Evolutionary conservation across 1,140 invertebrate species (phyloP).

Genomic region (Drosophila sucinea): DNA sequence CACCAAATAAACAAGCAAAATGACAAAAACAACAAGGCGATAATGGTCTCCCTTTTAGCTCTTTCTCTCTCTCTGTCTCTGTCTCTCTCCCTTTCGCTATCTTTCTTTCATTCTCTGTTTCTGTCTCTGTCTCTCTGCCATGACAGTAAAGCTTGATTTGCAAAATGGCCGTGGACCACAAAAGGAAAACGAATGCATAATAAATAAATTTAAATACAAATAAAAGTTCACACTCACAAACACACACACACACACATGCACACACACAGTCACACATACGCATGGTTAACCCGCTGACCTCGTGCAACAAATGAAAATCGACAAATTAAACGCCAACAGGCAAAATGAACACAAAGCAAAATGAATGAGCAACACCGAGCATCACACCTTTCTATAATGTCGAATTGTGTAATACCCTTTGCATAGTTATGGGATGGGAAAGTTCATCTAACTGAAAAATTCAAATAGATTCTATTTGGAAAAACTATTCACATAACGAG

Average conservation of each 20-base stretch:
- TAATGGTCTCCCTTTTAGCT: not conserved
- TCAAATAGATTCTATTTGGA: no score
- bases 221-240: slow-evolving; percentile 28
- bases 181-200: slow-evolving; percentile 44
- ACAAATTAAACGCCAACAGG: slow-evolving; percentile 26
- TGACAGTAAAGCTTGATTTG: slow-evolving; percentile 52
- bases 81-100: not conserved
- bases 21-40: slow-evolving; percentile 16
- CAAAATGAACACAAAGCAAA: slow-evolving; percentile 17
- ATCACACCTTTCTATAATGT: no score
- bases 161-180: slow-evolving; percentile 50
- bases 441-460: no score
- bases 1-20: slow-evolving; percentile 52
- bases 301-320: slow-evolving; percentile 39
- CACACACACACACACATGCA: not conserved
- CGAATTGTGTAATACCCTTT: no score
- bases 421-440: no score
- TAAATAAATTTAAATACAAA: slow-evolving; percentile 55
- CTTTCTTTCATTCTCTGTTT: not conserved
- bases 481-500: no score
- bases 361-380: not conserved
- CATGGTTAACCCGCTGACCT: slow-evolving; percentile 18
- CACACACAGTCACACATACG: slow-evolving; percentile 3
- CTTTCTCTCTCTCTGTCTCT: no score
- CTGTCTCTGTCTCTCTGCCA: not conserved